Percentiles rank a stretch among this genome's conserved stretches.
Conservation (phyloP, 2,797 vertebrate genomes). For the Aldrovandia affinis region DNA sequence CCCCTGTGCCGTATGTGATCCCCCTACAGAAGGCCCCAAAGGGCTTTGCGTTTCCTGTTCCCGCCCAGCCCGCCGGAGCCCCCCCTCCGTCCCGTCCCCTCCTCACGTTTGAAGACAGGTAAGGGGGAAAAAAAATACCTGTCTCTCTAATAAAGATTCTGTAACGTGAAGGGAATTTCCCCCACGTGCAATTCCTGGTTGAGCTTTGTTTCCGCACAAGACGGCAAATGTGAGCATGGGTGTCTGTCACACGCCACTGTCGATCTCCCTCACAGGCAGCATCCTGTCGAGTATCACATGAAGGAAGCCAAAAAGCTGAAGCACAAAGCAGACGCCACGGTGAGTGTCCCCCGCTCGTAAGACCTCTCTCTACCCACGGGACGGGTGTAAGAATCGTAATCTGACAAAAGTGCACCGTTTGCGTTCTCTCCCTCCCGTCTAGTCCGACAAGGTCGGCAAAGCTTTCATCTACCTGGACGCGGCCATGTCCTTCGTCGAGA, state of each 20-base stretch:
- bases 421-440: background rate
- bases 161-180: background rate
- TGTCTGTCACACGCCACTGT: background rate
- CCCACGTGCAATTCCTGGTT: too few species aligned
- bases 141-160: background rate
- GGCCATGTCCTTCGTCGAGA: constrained; percentile 87
- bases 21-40: constrained; percentile 68
- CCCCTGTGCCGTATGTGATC: background rate
- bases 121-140: constrained; percentile 44
- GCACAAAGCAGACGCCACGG: constrained; percentile 92
- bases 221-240: background rate
- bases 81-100: constrained; percentile 73
- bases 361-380: too few species aligned
- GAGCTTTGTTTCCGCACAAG: background rate
- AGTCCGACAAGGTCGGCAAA: constrained; percentile 86
- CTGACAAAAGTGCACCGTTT: background rate
- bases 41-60: constrained; percentile 65
- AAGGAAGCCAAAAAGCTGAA: constrained; percentile 93
- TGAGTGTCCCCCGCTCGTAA: constrained; percentile 48
- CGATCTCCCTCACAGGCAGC: constrained; percentile 64
- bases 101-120: constrained; percentile 78
- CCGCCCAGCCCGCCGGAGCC: constrained; percentile 73
- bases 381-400: background rate
- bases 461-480: constrained; percentile 90
- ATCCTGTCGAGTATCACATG: constrained; percentile 84